These are phyloP conservation scores for Anolis sagrei DNA, from an alignment of 2,113 vertebrate species.

Conservation along the genomic window DNA sequence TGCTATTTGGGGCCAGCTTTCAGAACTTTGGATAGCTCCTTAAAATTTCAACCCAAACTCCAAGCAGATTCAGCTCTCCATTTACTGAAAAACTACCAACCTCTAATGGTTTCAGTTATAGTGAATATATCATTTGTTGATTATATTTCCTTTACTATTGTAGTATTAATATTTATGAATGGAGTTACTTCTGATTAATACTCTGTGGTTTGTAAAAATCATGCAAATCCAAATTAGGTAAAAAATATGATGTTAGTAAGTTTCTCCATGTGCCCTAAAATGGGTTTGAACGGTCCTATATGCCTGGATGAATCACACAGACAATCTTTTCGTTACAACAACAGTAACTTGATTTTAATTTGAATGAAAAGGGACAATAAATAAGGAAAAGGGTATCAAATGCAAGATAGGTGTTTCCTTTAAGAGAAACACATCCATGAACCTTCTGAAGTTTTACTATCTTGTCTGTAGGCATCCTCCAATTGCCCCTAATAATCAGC, in stretches of 20 bases:
- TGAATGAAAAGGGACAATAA: not conserved
- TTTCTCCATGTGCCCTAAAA: not conserved
- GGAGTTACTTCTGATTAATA: not conserved
- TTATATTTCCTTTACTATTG: slow-evolving; percentile 27
- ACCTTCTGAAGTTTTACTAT: not conserved
- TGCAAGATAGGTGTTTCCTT: not conserved
- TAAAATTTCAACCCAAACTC: no score
- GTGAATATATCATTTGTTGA: slow-evolving; percentile 20
- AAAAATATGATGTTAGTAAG: not conserved
- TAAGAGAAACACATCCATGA: slow-evolving; percentile 10
- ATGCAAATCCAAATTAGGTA: not conserved
- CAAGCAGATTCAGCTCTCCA: no score
- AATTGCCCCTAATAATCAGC: not conserved
- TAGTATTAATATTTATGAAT: no score
- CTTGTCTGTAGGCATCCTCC: not conserved
- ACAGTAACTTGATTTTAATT: not conserved
- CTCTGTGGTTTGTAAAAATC: not conserved
- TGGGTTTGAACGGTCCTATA: not conserved
- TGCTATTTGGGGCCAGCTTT: no score
- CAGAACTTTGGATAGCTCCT: no score
- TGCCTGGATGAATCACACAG: not conserved
- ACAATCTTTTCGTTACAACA: not conserved
- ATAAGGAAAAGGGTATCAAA: slow-evolving; percentile 9
- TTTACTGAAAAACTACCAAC: no score
- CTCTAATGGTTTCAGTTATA: not conserved